phyloP scores from a whole-genome alignment of 2,888 invertebrate species.

The Drosophila monieri region DNA sequence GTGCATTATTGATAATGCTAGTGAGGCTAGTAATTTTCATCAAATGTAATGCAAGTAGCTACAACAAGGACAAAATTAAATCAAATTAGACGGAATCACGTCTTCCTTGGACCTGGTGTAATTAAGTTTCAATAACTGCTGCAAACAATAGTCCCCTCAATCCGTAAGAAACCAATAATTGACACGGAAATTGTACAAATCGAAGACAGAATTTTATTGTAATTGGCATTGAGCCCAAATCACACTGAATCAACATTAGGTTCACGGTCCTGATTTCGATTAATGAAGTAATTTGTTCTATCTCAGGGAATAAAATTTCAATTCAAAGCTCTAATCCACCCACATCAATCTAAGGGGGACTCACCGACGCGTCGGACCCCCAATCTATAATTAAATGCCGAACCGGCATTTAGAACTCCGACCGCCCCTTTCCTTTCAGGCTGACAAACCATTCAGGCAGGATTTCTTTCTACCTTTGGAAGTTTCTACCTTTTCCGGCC shows the following conservation, averaged over 20 bases:
- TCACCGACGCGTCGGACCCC: neutral
- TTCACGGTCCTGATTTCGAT: constrained; percentile 21
- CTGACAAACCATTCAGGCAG: constrained; percentile 3
- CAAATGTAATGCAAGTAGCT: neutral
- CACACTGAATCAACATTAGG: constrained; percentile 4
- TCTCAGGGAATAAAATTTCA: constrained; percentile 14
- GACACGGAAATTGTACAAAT: neutral
- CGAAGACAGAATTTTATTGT: neutral
- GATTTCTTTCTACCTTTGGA: constrained; percentile 8
- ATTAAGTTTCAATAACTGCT: neutral
- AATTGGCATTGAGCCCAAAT: constrained; percentile 4
- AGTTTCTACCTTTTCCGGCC: constrained; percentile 51
- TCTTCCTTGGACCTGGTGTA: neutral
- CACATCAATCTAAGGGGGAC: constrained; percentile 20
- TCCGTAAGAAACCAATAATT: constrained; percentile 3
- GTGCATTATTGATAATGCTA: constrained; percentile 19
- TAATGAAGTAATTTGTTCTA: constrained; percentile 34
- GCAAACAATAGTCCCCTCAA: neutral
- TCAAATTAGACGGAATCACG: neutral
- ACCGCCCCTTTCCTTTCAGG: too few relatives aligned
- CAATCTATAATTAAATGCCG: constrained; percentile 34
- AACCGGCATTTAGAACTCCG: constrained; percentile 5
- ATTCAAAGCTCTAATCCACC: constrained; percentile 17
- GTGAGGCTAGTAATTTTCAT: neutral
- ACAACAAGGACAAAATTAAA: neutral